Base-by-base conservation (phyloP, 2,888 invertebrate genomes). In the Drosophila monieri region DNA sequence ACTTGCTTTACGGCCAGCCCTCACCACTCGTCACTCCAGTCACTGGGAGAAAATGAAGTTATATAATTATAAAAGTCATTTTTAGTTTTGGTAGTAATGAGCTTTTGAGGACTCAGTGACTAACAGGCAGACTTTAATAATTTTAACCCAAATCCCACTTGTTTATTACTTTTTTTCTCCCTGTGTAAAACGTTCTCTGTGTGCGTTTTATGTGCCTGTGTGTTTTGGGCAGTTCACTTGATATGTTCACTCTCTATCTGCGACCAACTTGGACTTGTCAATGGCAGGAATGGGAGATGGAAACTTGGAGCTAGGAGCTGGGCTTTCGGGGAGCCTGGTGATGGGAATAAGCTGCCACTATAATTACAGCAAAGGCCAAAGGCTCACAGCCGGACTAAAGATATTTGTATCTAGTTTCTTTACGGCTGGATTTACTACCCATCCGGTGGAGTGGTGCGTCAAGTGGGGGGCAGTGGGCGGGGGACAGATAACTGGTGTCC, bases 331-430 rank as follows among this genome's bases (percentile, higher is more conserved):
- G 37, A 37, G 43, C 35, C 18, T 59, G 56, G 48, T 37, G 53
- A 49, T 62, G 62, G 58, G 74, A 58, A 74, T 62, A 74, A 74
- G 73, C 71, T 79, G 84, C 80, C 76, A 76, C 68, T 80, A 84
- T 84, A 84, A 84, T 84, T 84, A 84, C 65, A 75, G 80, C 75
- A 84, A 75, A 73, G 74, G 65, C 69, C 79, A 78, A 55, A 55
- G 62, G 69, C 62, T 61, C 46, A 35, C 39, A 52, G 57, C 55
- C 55, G 66, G 60, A 46, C 51, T 61, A 80, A 73, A 73, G 64
- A 76, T 80, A 84, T 85, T 87, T 87, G 85, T 81, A 85, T 80
- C 81, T 67, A 84, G 85, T 84, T 87, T 80, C 81, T 72, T 83
- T 77, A 55, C 54, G 59, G 77, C 57, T 52, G 76, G 73, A 70